These are phyloP conservation scores for Colinus virginianus DNA, from an alignment of 2,113 vertebrate genomes.

Conservation along the genomic window DNA sequence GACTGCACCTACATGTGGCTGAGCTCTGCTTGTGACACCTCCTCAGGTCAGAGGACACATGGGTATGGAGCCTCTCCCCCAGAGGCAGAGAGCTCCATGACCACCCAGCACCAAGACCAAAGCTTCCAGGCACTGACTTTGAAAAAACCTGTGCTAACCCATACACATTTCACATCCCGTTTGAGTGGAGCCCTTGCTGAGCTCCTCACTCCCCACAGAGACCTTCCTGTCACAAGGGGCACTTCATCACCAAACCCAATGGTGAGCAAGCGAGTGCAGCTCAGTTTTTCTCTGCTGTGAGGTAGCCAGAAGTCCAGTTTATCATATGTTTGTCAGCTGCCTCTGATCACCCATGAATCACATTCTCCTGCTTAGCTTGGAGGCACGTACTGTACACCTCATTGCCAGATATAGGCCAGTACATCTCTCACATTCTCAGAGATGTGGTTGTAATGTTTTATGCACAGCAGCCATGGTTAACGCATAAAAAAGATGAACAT, in stretches of 20 bases:
- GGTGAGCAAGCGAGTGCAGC: background rate
- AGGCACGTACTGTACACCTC: background rate
- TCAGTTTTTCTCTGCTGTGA: background rate
- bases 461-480: background rate
- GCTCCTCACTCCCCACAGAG: background rate
- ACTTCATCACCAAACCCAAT: background rate
- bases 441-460: background rate
- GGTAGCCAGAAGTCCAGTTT: background rate
- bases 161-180: accelerated
- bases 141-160: background rate
- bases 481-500: background rate
- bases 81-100: background rate
- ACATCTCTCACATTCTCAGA: accelerated
- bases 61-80: background rate
- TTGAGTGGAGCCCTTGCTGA: background rate
- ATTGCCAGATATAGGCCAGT: background rate
- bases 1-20: background rate
- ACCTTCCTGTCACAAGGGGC: background rate
- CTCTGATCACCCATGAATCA: conserved; percentile 10
- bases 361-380: conserved; percentile 11
- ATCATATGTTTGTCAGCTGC: conserved; percentile 10
- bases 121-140: background rate
- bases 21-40: background rate
- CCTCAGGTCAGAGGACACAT: background rate
- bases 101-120: background rate